Conservation (phyloP, 2,797 vertebrate genomes). For the Oreortyx pictus region DNA sequence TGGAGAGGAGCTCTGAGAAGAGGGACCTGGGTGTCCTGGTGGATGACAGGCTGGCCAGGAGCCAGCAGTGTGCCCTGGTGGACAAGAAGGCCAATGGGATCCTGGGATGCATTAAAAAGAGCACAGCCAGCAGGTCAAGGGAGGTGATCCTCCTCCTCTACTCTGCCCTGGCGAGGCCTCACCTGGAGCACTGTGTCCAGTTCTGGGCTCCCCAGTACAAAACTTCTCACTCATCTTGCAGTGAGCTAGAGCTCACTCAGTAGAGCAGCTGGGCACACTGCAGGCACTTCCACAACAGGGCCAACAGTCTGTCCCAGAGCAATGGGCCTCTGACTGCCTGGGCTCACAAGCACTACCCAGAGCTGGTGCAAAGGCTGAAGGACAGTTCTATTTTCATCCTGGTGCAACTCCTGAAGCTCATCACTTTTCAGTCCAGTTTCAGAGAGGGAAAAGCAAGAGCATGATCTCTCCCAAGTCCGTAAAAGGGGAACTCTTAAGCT, state of each 20-base stretch:
- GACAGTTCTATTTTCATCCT: neutral
- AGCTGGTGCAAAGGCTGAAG: rapidly evolving
- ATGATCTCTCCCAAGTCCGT: rapidly evolving
- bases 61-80: too few species aligned
- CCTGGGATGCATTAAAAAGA: too few species aligned
- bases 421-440: neutral
- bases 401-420: neutral
- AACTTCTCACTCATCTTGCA: neutral
- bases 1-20: too few species aligned
- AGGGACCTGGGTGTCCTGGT: too few species aligned
- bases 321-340: neutral
- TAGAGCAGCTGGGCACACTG: rapidly evolving
- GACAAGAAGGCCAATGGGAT: too few species aligned
- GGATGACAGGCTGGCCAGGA: too few species aligned
- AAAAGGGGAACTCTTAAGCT: neutral
- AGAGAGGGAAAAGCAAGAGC: neutral
- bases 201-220: neutral
- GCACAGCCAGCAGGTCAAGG: too few species aligned
- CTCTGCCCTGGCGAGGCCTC: too few species aligned
- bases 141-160: too few species aligned
- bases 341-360: neutral
- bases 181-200: too few species aligned
- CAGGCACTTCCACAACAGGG: neutral
- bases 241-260: neutral
- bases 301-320: rapidly evolving